Percentiles rank a stretch among this genome's conserved stretches.
These are phyloP conservation scores for Dioctria linearis DNA, from an alignment of 2,888 invertebrate genomes.

Conservation along the genomic window DNA sequence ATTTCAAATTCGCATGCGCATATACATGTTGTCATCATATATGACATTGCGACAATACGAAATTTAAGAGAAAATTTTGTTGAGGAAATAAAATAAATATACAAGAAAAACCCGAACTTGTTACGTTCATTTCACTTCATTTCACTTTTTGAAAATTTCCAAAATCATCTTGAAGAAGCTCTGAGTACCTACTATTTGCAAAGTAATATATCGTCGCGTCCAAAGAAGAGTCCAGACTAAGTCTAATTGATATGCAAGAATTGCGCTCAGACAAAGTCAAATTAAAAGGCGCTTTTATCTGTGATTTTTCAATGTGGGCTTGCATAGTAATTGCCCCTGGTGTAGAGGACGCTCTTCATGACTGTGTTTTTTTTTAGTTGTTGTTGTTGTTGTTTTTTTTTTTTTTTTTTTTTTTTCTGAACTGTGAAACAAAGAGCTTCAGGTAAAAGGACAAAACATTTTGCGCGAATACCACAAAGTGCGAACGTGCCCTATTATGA, in stretches of 20 bases:
- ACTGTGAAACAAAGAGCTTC: background rate
- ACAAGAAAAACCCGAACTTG: slow-evolving; percentile 10
- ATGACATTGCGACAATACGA: slow-evolving; percentile 14
- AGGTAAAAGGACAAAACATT: slow-evolving; percentile 1
- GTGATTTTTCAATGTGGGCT: slow-evolving; percentile 22
- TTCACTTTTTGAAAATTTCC: background rate
- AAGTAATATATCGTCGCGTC: background rate
- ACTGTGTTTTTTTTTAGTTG: slow-evolving; percentile 17
- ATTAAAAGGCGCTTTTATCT: slow-evolving; percentile 56
- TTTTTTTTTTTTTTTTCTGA: background rate
- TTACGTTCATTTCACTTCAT: slow-evolving; percentile 37
- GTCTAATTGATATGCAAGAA: slow-evolving; percentile 54
- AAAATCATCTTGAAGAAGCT: background rate
- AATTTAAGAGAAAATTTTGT: slow-evolving; percentile 31
- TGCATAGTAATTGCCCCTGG: slow-evolving; percentile 26
- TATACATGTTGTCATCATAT: slow-evolving; percentile 8
- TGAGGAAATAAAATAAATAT: slow-evolving; percentile 6
- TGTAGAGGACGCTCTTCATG: slow-evolving; percentile 31
- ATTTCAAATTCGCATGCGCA: slow-evolving; percentile 4
- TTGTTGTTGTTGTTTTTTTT: background rate
- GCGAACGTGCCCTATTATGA: slow-evolving; percentile 20
- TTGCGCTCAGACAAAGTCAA: slow-evolving; percentile 55
- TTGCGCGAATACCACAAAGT: background rate
- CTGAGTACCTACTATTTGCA: background rate
- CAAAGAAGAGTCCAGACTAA: background rate